Base-by-base conservation (phyloP, 2,113 vertebrate genomes). In the Thunnus maccoyii region DNA sequence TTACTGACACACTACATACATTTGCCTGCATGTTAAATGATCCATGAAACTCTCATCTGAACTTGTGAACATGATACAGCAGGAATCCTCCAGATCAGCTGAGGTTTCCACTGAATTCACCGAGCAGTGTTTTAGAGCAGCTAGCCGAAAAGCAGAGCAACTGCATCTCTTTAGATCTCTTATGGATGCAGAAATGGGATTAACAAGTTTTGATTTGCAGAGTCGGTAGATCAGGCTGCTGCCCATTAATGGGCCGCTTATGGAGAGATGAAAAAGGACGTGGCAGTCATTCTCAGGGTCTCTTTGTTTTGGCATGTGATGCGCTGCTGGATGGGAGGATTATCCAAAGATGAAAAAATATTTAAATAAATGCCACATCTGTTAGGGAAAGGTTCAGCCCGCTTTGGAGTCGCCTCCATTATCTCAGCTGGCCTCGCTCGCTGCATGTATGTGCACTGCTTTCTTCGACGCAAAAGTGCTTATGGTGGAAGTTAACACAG, bases 321-420 rank as follows among this genome's bases (percentile, higher is more conserved):
- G 76, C n/a, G 12, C 82, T 82, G 85, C 80, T 87, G 84, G 86
- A 89, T 87, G 84, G 91, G 80, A 86, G 93, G 92, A 94, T 94
- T 93, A 94, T 86, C 87, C 86, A 92, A 88, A 91, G 92, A 88
- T 50, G 51, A 48, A 58, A 77, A 92, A 91, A 90, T 92, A 92
- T 89, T 91, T 90, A 91, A 92, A 92, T 92, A 93, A 94, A 93
- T 86, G 82, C 78, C 80, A 92, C 92, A 93, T 94, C 91, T 94
- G 94, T 92, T 93, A 30, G 78, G 76, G 73, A 87, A 83, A 91
- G 83, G 87, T 86, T 88, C 84, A 87, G 85, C 62, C 75, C 56
- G 74, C 74, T 87, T 80, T 88, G 81, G 85, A 88, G 84, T 90
- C 79, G 85, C 73, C 82, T 86, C 83, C 83, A 85, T 91, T 90